Evolutionary conservation across 2,888 invertebrate species (phyloP).

Genomic region (Epinotia bilunana): DNA sequence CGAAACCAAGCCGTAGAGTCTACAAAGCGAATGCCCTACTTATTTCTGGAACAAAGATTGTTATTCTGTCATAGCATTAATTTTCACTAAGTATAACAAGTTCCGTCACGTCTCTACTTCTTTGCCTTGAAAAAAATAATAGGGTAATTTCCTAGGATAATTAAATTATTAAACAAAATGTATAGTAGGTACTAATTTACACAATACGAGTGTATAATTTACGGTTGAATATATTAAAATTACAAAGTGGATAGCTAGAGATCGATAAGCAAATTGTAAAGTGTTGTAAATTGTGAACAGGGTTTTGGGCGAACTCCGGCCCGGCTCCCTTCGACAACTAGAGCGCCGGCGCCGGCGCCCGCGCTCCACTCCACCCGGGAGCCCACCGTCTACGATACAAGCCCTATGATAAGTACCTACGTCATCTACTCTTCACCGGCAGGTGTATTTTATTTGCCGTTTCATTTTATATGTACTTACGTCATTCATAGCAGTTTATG

Average conservation of each 20-base stretch:
- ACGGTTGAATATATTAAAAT: not conserved
- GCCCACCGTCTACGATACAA: slow-evolving; percentile 55
- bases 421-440: slow-evolving; percentile 34
- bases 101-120: too few relatives aligned
- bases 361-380: slow-evolving; percentile 53
- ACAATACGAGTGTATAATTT: too few relatives aligned
- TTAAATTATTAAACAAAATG: too few relatives aligned
- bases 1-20: too few relatives aligned
- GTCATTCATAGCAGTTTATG: slow-evolving; percentile 27
- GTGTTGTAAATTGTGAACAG: slow-evolving; percentile 54
- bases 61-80: too few relatives aligned
- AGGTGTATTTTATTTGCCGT: slow-evolving; percentile 27
- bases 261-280: not conserved
- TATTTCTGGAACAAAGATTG: too few relatives aligned
- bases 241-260: not conserved
- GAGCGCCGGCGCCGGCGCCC: slow-evolving; percentile 54
- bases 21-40: too few relatives aligned
- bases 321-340: slow-evolving; percentile 75
- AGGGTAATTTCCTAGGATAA: too few relatives aligned
- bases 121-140: too few relatives aligned
- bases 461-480: slow-evolving; percentile 16
- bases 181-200: too few relatives aligned
- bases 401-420: slow-evolving; percentile 39
- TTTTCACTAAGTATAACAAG: too few relatives aligned
- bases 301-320: slow-evolving; percentile 73